Conservation (phyloP, 2,888 invertebrate species). For the Mimas tiliae region DNA sequence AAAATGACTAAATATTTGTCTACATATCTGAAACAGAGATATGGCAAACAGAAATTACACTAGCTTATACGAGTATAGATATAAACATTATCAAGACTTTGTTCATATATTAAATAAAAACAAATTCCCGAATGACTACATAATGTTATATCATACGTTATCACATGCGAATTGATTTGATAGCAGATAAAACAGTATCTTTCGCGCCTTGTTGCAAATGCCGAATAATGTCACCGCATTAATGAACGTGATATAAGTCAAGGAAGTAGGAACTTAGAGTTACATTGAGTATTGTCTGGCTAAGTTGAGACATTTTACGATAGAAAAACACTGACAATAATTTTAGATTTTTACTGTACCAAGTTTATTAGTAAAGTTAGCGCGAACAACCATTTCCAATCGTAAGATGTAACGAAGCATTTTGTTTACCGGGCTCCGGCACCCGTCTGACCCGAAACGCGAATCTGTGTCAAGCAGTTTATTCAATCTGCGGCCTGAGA, state of each 20-base stretch:
- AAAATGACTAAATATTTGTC: no score
- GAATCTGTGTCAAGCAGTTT: slow-evolving; percentile 85
- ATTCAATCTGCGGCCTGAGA: slow-evolving; percentile 80
- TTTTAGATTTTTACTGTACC: not conserved
- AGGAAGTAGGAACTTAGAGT: not conserved
- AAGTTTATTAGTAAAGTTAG: not conserved
- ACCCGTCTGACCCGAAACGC: slow-evolving; percentile 81
- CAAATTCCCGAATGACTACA: not conserved
- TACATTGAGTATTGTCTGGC: not conserved
- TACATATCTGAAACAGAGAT: no score
- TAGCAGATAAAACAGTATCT: slow-evolving; percentile 1
- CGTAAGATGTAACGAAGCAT: slow-evolving; percentile 65
- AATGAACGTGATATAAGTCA: not conserved
- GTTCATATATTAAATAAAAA: not conserved
- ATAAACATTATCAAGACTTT: not conserved
- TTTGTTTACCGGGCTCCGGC: slow-evolving; percentile 68
- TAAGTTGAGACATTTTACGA: not conserved
- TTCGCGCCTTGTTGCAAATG: not conserved
- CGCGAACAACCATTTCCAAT: slow-evolving; percentile 46
- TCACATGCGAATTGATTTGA: slow-evolving; percentile 8
- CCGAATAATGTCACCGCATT: not conserved
- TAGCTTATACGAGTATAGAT: no score
- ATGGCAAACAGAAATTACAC: no score
- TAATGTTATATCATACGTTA: slow-evolving; percentile 1
- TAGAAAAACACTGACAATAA: no score